Evolutionary conservation across 1,140 invertebrate species (phyloP), one percentile per base, ranked within the genome.

Genomic region (Zelostemma sp.): DNA sequence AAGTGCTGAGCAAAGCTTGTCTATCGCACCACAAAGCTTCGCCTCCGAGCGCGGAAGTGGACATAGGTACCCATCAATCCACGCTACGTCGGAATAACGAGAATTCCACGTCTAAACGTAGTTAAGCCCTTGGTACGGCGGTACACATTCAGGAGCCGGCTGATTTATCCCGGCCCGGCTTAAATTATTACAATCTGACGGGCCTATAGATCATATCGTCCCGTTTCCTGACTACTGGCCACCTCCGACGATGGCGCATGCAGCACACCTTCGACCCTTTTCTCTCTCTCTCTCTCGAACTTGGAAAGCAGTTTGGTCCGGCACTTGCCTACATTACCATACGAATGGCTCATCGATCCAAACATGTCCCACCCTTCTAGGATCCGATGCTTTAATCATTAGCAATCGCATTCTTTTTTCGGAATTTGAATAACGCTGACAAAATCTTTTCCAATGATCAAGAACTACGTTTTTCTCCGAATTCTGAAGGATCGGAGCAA

Each of bases 261-360:
- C 55, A 16, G 31, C 19, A 43, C 17, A 12, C 45, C 21, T 38
- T 6, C 45, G 51, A 57, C 38, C 47, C 59, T 69, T 68, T 51
- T 61, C 57, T 35, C 47, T 18, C 15, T 17, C 33, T 9, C 35
- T 25, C 57, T 63, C 66, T 71, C 49, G 62, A 61, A 64, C 76
- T 77, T 72, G 62, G 73, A 76, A 81, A 76, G 76, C 78, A 78
- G 74, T 80, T 80, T 73, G 75, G 77, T 75, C 74, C 78, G 77
- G 76, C 77, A 80, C 79, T 81, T 79, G 79, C 78, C 81, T 80
- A 75, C 69, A 84, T 84, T 84, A 80, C 75, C 82, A 84, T 84
- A 83, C 79, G 82, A 83, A 84, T 83, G 76, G 80, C 54, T 76
- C 79, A 81, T 84, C 82, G 80, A 84, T 77, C 64, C 69, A 73